Base-by-base conservation (phyloP, 1,140 invertebrate genomes). In the Drosophila serrata region DNA sequence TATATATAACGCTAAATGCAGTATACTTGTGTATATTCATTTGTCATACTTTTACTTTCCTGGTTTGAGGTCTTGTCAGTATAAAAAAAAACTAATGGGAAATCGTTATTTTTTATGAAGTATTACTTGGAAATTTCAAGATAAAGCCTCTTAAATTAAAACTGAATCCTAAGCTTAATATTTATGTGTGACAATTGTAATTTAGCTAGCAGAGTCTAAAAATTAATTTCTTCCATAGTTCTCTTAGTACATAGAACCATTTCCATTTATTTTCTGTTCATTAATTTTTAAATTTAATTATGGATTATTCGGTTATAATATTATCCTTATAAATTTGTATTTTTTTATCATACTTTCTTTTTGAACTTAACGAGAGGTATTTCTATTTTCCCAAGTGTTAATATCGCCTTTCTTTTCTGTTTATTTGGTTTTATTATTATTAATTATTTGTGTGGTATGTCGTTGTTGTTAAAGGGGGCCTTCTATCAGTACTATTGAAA, bases 331-430 rank as follows among this genome's bases (percentile, higher is more conserved):
- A 75, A 67, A 75, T 69, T 75, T 77, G 33, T 73, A 79, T 64
- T 82, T 67, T 82, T 67, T 74, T 64, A 75, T 88, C 69, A 81
- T 90, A 90, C 51, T 48, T 68, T 77, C 19, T 43, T 70, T 91
- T 92, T 92, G 92, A 92, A 92, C 92, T 92, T 91, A 92, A 92
- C 85, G 79, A 92, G 92, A 92, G 92, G 92, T 92, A 92, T 92
- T 92, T 92, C 77, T 92, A 92, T 92, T 91, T 92, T 92, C 85
- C 80, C 87, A 92, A 90, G 87, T 91, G 60, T 88, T 81, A 88
- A 81, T 90, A 82, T 90, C 78, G 79, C 76, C 69, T 42, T 75
- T 67, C 46, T 46, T 57, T 63, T 58, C 49, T 62, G 58, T 77
- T 2, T 13, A 13, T 6, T 29, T 5, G 15, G n/a, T 37, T 67